Conservation (phyloP, 2,113 vertebrate species). For the Muntiacus muntjak region DNA sequence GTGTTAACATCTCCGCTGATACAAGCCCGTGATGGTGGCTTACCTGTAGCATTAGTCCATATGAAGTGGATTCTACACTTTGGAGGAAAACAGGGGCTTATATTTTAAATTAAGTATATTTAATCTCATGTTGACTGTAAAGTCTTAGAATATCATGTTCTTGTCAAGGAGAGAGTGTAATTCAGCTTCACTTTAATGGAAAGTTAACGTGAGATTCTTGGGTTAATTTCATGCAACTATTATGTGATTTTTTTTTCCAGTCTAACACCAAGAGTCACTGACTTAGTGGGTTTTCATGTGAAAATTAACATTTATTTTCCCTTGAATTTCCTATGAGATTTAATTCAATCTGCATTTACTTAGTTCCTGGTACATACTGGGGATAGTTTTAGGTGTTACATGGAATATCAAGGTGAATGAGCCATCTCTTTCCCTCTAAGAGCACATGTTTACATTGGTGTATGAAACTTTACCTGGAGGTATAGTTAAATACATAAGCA, state of each 20-base stretch:
- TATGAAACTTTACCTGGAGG: neutral
- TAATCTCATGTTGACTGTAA: conserved; percentile 10
- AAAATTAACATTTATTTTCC: conserved; percentile 28
- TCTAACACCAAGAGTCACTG: neutral
- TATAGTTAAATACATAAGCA: neutral
- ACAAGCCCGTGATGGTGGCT: neutral
- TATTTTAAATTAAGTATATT: conserved; percentile 43
- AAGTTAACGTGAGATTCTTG: conserved; percentile 34
- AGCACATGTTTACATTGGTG: neutral
- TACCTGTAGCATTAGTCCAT: neutral
- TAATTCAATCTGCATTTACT: neutral
- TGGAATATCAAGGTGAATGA: neutral
- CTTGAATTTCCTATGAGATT: neutral
- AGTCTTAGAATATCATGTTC: conserved; percentile 28
- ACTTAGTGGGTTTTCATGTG: conserved; percentile 33
- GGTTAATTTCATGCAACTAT: conserved; percentile 32
- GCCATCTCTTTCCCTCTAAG: neutral
- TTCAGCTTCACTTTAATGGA: conserved; percentile 46
- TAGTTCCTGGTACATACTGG: neutral
- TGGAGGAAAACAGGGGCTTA: neutral
- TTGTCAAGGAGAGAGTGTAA: conserved; percentile 17
- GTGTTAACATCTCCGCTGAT: neutral
- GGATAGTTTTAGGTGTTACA: neutral
- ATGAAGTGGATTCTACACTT: neutral
- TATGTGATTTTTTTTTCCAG: conserved; percentile 20